A percentile compares a stretch with the other conserved stretches of the same genome.
These are phyloP conservation scores for Nothura maculosa DNA, from an alignment of 2,797 vertebrate genomes.

Conservation along the genomic window DNA sequence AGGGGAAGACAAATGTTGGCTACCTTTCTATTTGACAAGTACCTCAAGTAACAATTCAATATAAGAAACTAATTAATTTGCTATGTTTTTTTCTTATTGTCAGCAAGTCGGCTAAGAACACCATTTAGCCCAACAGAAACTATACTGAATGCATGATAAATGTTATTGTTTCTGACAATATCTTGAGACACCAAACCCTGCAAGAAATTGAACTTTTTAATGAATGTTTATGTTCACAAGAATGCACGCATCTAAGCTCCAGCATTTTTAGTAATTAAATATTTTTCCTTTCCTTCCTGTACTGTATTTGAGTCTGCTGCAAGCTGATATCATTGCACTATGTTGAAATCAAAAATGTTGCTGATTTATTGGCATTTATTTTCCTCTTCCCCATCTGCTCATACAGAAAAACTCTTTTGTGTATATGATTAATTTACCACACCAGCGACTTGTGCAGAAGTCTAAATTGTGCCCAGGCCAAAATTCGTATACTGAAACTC, in stretches of 20 bases:
- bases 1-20: conserved; percentile 21
- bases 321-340: not conserved
- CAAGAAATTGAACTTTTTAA: conserved; percentile 16
- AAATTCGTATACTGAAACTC: not conserved
- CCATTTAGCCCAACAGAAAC: conserved; percentile 12
- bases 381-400: not conserved
- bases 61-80: not conserved
- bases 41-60: not conserved
- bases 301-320: not conserved
- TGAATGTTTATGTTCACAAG: conserved; percentile 10
- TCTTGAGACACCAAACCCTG: not conserved
- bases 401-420: not conserved
- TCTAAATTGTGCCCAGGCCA: not conserved
- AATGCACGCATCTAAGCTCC: not conserved
- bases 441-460: not conserved
- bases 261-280: not conserved
- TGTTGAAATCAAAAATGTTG: not conserved
- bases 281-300: conserved; percentile 10
- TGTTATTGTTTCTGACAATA: not conserved
- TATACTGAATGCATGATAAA: not conserved
- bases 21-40: not conserved
- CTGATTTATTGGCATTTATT: not conserved
- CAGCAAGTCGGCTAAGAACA: not conserved
- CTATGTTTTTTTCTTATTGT: not conserved
- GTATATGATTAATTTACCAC: not conserved